These are phyloP conservation scores for Ferdinandea cuprea DNA, from an alignment of 2,888 invertebrate genomes.

Conservation along the genomic window DNA sequence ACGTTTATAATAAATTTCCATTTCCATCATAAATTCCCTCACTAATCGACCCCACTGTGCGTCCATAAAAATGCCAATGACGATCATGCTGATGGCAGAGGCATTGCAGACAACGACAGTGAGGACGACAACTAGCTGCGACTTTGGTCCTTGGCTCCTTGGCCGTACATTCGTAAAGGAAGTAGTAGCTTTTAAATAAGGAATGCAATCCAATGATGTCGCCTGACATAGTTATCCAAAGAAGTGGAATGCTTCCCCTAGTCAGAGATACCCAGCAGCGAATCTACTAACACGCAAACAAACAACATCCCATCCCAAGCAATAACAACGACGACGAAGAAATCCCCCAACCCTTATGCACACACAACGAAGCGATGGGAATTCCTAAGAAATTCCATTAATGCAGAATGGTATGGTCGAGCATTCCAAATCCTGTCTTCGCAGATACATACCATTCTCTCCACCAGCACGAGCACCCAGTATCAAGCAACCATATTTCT, in stretches of 20 bases:
- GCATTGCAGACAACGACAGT: constrained; percentile 46
- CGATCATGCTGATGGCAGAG: constrained; percentile 26
- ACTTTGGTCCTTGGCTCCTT: not conserved
- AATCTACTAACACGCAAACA: constrained; percentile 14
- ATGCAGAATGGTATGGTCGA: constrained; percentile 16
- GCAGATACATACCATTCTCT: constrained; percentile 20
- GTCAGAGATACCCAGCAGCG: not conserved
- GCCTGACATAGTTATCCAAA: constrained; percentile 39
- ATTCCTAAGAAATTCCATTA: constrained; percentile 57
- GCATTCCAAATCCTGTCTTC: constrained; percentile 46
- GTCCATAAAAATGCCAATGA: constrained; percentile 53
- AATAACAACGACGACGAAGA: not conserved
- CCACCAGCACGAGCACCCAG: not conserved
- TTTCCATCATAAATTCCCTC: constrained; percentile 1
- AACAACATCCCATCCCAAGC: not conserved
- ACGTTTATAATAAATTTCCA: constrained; percentile 12
- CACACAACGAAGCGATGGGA: constrained; percentile 22
- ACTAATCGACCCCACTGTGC: constrained; percentile 60
- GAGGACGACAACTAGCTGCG: constrained; percentile 9
- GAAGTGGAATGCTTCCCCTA: constrained; percentile 26
- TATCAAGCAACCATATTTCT: too few relatives aligned
- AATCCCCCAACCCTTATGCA: too few relatives aligned
- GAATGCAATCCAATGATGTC: constrained; percentile 62
- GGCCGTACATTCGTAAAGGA: constrained; percentile 1
- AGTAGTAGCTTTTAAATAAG: constrained; percentile 56